A percentile compares a stretch with the other conserved stretches of the same genome.
These are phyloP conservation scores for Manis pentadactyla DNA, from an alignment of 2,797 vertebrate genomes.

Conservation along the genomic window DNA sequence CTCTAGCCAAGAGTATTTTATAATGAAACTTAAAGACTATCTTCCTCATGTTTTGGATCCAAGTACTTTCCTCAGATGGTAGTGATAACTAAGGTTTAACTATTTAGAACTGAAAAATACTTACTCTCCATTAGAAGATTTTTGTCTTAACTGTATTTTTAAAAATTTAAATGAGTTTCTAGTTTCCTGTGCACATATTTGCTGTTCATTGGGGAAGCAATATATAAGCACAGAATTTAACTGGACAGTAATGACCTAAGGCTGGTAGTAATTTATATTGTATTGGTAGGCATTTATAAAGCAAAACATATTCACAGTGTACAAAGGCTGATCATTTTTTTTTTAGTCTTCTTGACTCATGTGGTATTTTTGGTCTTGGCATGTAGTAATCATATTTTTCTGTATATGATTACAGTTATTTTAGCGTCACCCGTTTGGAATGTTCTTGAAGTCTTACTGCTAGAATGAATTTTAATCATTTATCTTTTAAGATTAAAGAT, in stretches of 20 bases:
- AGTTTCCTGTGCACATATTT: neutral
- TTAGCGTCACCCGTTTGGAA: neutral
- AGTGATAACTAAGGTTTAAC: neutral
- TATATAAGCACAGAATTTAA: neutral
- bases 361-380: neutral
- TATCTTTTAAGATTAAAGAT: neutral
- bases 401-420: neutral
- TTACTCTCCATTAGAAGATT: neutral
- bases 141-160: neutral
- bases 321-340: neutral
- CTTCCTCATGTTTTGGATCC: neutral
- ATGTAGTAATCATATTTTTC: slow-evolving; percentile 1
- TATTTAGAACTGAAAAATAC: neutral
- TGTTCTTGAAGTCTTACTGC: neutral
- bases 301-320: neutral
- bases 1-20: neutral
- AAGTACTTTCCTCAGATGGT: neutral
- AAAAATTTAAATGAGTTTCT: neutral
- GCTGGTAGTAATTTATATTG: neutral
- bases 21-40: neutral
- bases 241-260: neutral
- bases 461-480: neutral
- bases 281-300: neutral
- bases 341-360: neutral
- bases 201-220: neutral